Conservation (phyloP, 2,113 vertebrate genomes). For the Amphilophus citrinellus region DNA sequence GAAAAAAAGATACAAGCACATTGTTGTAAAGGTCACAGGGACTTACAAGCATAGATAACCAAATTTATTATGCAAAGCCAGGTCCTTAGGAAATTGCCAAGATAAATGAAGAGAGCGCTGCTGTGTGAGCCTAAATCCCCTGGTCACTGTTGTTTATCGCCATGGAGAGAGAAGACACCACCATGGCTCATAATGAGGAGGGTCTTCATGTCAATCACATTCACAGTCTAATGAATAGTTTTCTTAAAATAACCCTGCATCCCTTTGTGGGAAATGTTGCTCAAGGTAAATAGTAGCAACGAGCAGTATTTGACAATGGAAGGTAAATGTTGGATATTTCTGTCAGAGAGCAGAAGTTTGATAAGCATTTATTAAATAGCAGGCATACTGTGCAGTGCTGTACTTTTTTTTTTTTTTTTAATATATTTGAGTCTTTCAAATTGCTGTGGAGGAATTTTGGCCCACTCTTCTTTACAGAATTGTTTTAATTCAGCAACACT, state of each 20-base stretch:
- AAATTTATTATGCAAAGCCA: conserved; percentile 78
- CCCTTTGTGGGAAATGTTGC: conserved; percentile 71
- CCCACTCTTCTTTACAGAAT: too few relatives aligned
- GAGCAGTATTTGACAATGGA: conserved; percentile 45
- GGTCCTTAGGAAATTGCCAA: conserved; percentile 41
- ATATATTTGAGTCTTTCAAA: too few relatives aligned
- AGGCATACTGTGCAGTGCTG: background rate
- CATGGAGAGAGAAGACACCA: conserved; percentile 23
- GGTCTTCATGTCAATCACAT: conserved; percentile 75
- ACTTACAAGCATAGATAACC: conserved; percentile 80
- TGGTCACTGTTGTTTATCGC: conserved; percentile 56
- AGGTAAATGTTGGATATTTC: conserved; percentile 15
- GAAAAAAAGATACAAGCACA: conserved; percentile 65
- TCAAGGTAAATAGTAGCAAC: conserved; percentile 58
- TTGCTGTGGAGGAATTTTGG: too few relatives aligned
- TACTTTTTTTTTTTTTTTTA: too few relatives aligned
- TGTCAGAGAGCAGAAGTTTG: background rate
- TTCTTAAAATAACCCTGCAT: conserved; percentile 71
- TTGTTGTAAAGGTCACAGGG: conserved; percentile 81
- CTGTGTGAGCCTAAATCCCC: conserved; percentile 58
- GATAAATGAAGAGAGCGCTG: conserved; percentile 51
- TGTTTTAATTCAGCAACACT: too few relatives aligned
- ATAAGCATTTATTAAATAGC: background rate
- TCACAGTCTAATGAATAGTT: conserved; percentile 72
- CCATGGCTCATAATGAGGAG: conserved; percentile 60